Percentiles rank a stretch among this genome's conserved stretches.
phyloP scores from a whole-genome alignment of 2,797 vertebrate species.

The Morelia viridis region DNA sequence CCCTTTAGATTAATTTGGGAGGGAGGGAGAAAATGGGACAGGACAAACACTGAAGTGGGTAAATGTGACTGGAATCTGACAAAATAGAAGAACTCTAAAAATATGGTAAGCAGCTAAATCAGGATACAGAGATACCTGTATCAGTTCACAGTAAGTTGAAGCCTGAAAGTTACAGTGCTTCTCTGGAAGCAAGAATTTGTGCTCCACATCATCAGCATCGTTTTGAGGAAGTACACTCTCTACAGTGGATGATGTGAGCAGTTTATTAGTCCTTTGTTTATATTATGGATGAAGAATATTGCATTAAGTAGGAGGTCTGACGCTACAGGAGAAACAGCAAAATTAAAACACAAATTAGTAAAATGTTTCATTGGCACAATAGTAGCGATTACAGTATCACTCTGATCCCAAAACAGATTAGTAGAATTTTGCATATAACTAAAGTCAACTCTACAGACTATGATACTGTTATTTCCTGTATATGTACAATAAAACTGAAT shows the following conservation, averaged over 20 bases:
- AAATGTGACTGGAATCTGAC: neutral
- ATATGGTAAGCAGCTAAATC: too few relatives aligned
- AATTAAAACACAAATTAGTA: neutral
- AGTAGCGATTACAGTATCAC: neutral
- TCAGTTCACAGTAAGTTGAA: too few relatives aligned
- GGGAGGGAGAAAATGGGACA: neutral
- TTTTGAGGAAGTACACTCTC: neutral
- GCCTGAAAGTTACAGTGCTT: neutral
- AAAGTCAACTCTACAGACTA: neutral
- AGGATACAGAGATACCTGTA: too few relatives aligned
- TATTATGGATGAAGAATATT: neutral
- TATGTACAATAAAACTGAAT: neutral
- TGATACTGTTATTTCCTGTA: neutral
- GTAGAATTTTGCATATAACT: neutral
- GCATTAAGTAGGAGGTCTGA: neutral
- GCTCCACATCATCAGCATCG: too few relatives aligned
- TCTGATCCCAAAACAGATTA: neutral
- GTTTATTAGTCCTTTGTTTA: neutral
- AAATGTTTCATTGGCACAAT: neutral
- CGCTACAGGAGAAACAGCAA: neutral
- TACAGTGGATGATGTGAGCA: neutral
- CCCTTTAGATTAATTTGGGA: neutral
- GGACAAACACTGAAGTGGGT: neutral
- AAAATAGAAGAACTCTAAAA: too few relatives aligned
- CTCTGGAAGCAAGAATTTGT: neutral